A percentile compares a stretch with the other conserved stretches of the same genome.
Evolutionary conservation across 1,140 invertebrate genomes (phyloP).

Genomic region (Drosophila kepulauana): DNA sequence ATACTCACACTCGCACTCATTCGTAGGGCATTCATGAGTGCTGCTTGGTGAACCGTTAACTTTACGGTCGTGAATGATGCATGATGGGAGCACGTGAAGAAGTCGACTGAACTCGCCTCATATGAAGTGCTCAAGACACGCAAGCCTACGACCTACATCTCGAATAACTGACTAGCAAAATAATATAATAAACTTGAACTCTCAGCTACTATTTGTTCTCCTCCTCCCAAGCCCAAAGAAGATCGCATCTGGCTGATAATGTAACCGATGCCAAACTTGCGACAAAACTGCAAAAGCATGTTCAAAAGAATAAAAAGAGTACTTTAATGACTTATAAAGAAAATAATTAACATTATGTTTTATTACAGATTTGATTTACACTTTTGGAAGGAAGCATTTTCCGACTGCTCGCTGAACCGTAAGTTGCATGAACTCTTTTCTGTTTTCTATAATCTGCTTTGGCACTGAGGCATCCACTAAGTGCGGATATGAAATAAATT

Average conservation of each 20-base stretch:
- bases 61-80: slow-evolving; percentile 42
- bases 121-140: slow-evolving; percentile 11
- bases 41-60: slow-evolving; percentile 51
- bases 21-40: slow-evolving; percentile 15
- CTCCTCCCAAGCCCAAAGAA: too few species aligned
- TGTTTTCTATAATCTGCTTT: slow-evolving; percentile 53
- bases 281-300: neutral
- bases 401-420: slow-evolving; percentile 3
- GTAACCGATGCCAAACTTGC: neutral
- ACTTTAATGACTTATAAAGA: too few species aligned
- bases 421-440: slow-evolving; percentile 64
- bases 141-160: slow-evolving; percentile 39
- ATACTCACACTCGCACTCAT: neutral
- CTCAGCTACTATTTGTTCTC: too few species aligned
- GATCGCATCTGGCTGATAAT: neutral
- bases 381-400: too few species aligned
- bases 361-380: too few species aligned
- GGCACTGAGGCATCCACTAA: slow-evolving; percentile 38
- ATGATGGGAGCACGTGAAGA: slow-evolving; percentile 30
- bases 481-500: slow-evolving; percentile 60
- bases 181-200: slow-evolving; percentile 14
- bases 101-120: neutral
- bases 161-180: slow-evolving; percentile 18
- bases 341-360: too few species aligned
- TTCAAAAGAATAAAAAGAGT: neutral